Evolutionary conservation across 2,888 invertebrate genomes (phyloP).

Genomic region (Xestoiulus laeticollis): DNA sequence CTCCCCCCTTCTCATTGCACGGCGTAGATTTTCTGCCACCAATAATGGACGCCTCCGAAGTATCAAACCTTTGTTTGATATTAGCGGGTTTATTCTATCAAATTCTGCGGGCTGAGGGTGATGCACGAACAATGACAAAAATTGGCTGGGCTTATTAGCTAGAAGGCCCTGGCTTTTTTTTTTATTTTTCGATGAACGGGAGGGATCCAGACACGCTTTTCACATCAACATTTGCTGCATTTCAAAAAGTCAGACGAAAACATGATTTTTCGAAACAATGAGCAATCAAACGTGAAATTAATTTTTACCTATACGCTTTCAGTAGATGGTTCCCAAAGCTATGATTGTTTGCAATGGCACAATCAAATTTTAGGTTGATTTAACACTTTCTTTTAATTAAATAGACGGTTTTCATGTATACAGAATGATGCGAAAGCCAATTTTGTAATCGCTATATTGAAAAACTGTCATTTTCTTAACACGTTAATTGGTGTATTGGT

Average conservation of each 20-base stretch:
- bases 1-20: background rate
- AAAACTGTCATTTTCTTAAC: too few species aligned
- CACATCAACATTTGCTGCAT: background rate
- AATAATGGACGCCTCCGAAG: constrained; percentile 27
- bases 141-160: background rate
- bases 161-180: background rate
- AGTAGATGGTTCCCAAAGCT: too few species aligned
- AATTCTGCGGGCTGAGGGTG: background rate
- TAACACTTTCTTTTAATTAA: too few species aligned
- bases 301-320: background rate
- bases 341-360: too few species aligned
- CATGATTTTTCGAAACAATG: background rate
- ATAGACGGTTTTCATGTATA: too few species aligned
- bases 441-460: too few species aligned
- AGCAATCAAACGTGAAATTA: background rate
- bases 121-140: background rate
- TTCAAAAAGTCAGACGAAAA: constrained; percentile 7
- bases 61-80: constrained; percentile 13
- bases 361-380: too few species aligned
- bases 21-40: constrained; percentile 7
- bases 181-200: too few species aligned
- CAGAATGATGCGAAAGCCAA: too few species aligned
- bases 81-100: constrained; percentile 4
- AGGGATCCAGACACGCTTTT: background rate
- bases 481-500: too few species aligned